Conservation (phyloP, 2,888 invertebrate species). For the Gymnoscelis rufifasciata region DNA sequence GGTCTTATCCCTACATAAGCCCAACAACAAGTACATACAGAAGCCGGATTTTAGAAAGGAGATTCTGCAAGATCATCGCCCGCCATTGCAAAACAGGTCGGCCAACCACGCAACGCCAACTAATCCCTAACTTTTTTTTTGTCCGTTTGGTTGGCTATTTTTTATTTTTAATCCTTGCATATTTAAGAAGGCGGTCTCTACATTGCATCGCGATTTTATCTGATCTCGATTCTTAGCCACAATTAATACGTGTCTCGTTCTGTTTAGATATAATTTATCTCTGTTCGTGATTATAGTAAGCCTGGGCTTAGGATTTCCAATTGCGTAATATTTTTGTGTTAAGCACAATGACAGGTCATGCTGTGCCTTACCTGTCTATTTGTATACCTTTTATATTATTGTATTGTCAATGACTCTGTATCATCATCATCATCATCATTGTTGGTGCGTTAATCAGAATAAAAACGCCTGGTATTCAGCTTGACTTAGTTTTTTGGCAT, state of each 20-base stretch:
- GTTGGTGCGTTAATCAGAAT: too few species aligned
- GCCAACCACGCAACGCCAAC: constrained; percentile 54
- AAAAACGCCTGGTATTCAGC: too few species aligned
- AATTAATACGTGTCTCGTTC: constrained; percentile 32
- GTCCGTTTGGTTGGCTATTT: constrained; percentile 32
- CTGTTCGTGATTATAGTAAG: constrained; percentile 25
- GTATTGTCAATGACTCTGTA: too few species aligned
- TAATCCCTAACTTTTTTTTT: constrained; percentile 63
- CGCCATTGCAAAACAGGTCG: constrained; percentile 48
- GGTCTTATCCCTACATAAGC: constrained; percentile 2
- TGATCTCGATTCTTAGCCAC: constrained; percentile 29
- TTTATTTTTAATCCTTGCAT: constrained; percentile 56
- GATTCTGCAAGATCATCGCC: constrained; percentile 29
- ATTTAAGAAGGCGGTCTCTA: constrained; percentile 27
- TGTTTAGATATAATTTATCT: constrained; percentile 33
- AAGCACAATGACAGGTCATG: background rate
- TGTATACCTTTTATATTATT: background rate
- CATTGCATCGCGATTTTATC: constrained; percentile 31
- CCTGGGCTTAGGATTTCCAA: constrained; percentile 10
- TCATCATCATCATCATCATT: too few species aligned
- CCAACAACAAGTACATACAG: constrained; percentile 10
- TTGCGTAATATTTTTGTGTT: constrained; percentile 10
- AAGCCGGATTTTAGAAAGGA: constrained; percentile 24
- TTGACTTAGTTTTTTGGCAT: too few species aligned
- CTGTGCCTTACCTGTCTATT: background rate